Evolutionary conservation across 2,888 invertebrate genomes (phyloP).

Genomic region (Rhingia campestris): DNA sequence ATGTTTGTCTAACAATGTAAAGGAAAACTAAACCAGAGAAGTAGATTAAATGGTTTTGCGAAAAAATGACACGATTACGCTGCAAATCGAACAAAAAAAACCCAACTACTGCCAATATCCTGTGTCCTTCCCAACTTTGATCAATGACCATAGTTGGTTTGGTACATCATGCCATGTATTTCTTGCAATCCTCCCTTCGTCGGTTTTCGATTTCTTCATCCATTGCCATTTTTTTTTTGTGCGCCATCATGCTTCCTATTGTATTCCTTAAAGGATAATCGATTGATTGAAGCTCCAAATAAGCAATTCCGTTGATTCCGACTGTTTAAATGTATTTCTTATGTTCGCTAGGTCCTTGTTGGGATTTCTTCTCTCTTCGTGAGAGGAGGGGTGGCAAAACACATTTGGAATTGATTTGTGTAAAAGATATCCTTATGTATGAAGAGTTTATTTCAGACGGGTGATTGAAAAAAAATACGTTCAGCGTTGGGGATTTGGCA

Average conservation of each 20-base stretch:
- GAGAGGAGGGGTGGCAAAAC: background rate
- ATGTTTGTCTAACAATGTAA: no score
- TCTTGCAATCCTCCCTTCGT: no score
- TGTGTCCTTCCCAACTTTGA: constrained; percentile 31
- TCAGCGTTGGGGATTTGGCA: background rate
- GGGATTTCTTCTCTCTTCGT: constrained; percentile 14
- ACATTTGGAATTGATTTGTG: constrained; percentile 14
- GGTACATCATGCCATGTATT: background rate
- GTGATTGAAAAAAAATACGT: background rate
- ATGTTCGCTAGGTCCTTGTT: constrained; percentile 25
- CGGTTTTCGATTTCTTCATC: background rate
- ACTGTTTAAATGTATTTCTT: constrained; percentile 29
- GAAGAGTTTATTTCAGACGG: constrained; percentile 1
- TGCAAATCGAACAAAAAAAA: background rate
- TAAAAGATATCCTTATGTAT: background rate
- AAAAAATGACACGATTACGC: constrained; percentile 6
- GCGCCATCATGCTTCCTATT: background rate
- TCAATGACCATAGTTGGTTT: constrained; percentile 35
- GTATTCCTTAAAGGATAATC: constrained; percentile 45
- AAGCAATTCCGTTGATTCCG: constrained; percentile 42
- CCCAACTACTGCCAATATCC: constrained; percentile 14
- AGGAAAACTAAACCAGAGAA: background rate
- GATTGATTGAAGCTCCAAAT: constrained; percentile 59
- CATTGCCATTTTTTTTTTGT: constrained; percentile 12
- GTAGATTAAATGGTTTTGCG: constrained; percentile 26